These are phyloP conservation scores for Ctena decussata DNA, from an alignment of 2,888 invertebrate genomes.

Conservation along the genomic window DNA sequence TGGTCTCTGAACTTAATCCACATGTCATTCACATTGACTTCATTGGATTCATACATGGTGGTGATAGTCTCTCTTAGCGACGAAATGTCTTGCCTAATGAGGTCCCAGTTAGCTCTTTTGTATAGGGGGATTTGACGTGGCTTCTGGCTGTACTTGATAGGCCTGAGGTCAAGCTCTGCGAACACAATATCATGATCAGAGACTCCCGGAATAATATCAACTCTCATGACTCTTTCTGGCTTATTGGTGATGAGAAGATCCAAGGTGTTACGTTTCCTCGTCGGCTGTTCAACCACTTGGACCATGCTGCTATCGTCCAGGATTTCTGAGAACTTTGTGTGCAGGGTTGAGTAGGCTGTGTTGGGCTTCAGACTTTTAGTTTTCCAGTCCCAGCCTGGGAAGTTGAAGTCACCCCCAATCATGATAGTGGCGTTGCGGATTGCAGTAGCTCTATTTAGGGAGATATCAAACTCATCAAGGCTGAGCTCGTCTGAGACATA, in stretches of 20 bases:
- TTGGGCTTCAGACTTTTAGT: not conserved
- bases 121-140: constrained; percentile 30
- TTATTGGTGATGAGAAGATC: too few species aligned
- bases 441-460: not conserved
- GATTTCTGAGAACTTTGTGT: too few species aligned
- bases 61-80: not conserved
- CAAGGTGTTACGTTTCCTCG: too few species aligned
- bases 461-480: not conserved
- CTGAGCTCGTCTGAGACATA: too few species aligned
- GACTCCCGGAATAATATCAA: constrained; percentile 27
- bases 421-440: not conserved
- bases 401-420: constrained; percentile 28
- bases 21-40: not conserved
- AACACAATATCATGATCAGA: constrained; percentile 47
- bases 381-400: constrained; percentile 30
- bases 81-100: not conserved
- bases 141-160: not conserved
- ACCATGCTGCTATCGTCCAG: too few species aligned
- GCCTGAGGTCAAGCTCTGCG: not conserved
- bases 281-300: too few species aligned
- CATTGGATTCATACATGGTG: not conserved
- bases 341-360: too few species aligned
- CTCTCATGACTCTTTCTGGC: too few species aligned
- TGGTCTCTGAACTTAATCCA: constrained; percentile 15
- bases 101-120: constrained; percentile 37